These are phyloP conservation scores for Gadopsis bispinosus DNA, from an alignment of 2,797 vertebrate species.

Conservation along the genomic window DNA sequence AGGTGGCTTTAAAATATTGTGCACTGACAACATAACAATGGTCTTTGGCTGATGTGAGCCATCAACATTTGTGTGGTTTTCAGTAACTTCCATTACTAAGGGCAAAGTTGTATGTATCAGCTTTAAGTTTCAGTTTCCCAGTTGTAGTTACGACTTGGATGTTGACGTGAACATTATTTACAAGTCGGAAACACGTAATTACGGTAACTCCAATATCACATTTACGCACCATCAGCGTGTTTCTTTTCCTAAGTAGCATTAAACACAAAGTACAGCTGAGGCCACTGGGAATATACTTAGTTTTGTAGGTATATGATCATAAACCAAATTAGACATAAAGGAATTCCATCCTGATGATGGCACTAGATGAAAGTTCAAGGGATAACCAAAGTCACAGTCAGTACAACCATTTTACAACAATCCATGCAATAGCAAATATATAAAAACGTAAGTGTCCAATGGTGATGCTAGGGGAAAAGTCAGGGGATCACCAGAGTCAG, in stretches of 20 bases:
- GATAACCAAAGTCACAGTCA: neutral
- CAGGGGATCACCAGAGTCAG: neutral
- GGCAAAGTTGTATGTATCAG: too few species aligned
- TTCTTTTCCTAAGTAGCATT: neutral
- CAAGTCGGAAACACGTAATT: neutral
- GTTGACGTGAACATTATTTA: neutral
- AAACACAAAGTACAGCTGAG: neutral
- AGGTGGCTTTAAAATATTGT: neutral
- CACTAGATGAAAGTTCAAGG: neutral
- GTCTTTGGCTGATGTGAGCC: neutral
- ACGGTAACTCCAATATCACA: neutral
- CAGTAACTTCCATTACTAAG: neutral
- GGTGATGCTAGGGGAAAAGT: neutral
- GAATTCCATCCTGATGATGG: constrained; percentile 1
- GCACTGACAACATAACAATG: neutral
- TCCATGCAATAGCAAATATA: neutral
- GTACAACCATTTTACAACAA: neutral
- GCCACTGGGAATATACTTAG: neutral
- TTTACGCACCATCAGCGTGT: too few species aligned
- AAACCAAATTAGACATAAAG: neutral
- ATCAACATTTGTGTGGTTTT: neutral
- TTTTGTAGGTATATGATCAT: neutral
- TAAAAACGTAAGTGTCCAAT: neutral
- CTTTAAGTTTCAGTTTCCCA: neutral
- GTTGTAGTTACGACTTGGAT: neutral